These are phyloP conservation scores for Ibidorhyncha struthersii DNA, from an alignment of 2,113 vertebrate species.

Conservation along the genomic window DNA sequence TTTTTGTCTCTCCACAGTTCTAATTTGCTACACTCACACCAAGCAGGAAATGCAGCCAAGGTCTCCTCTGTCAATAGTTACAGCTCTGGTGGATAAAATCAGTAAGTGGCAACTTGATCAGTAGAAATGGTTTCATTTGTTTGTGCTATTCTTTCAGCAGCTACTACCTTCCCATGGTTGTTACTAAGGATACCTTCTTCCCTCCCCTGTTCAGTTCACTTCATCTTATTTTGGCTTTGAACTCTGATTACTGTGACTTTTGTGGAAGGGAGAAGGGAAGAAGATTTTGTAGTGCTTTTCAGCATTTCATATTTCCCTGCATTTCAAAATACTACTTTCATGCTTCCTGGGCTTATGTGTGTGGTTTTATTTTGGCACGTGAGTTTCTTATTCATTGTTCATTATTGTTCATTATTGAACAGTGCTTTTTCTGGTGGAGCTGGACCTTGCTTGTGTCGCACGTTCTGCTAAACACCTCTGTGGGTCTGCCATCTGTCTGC, in stretches of 20 bases:
- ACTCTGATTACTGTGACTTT: not conserved
- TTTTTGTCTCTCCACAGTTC: slow-evolving; percentile 80
- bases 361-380: not conserved
- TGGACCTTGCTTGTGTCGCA: not conserved
- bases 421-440: not conserved
- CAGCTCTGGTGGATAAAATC: slow-evolving; percentile 96
- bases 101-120: slow-evolving; percentile 75
- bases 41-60: slow-evolving; percentile 75
- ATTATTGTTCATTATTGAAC: not conserved
- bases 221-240: not conserved
- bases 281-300: not conserved
- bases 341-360: not conserved
- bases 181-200: not conserved
- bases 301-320: not conserved
- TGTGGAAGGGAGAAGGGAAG: not conserved
- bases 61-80: slow-evolving; percentile 96
- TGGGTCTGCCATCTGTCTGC: not conserved
- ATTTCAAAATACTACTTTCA: not conserved
- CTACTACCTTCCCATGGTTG: not conserved
- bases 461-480: not conserved
- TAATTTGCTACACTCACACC: slow-evolving; percentile 94
- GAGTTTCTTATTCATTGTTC: not conserved
- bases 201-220: not conserved
- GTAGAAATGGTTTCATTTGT: not conserved
- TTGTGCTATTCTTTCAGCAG: not conserved